These are phyloP conservation scores for Miichthys miiuy DNA, from an alignment of 2,797 vertebrate species.

Conservation along the genomic window DNA sequence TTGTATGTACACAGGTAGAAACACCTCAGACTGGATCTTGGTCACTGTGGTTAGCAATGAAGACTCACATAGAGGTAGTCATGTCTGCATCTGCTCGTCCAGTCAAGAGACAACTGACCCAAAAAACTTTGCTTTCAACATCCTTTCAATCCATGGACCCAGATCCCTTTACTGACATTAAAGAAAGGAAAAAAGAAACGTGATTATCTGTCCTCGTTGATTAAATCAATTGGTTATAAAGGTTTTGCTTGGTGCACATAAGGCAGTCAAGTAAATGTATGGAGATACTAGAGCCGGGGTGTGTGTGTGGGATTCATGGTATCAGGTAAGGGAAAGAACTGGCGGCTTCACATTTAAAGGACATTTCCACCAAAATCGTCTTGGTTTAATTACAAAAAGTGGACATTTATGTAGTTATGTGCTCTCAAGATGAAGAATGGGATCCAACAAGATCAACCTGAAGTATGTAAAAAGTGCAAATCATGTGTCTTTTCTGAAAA, in stretches of 20 bases:
- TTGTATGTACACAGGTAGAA: slow-evolving; percentile 57
- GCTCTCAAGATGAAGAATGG: slow-evolving; percentile 3
- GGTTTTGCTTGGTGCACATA: slow-evolving; percentile 69
- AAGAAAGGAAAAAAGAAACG: slow-evolving; percentile 20
- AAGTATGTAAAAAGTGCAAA: background rate
- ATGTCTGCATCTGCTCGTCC: slow-evolving; percentile 66
- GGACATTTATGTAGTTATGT: slow-evolving; percentile 15
- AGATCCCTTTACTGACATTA: slow-evolving; percentile 49
- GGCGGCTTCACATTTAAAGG: slow-evolving; percentile 51
- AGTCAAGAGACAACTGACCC: slow-evolving; percentile 55
- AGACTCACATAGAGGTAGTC: slow-evolving; percentile 77
- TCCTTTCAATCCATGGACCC: slow-evolving; percentile 42
- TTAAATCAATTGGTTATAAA: slow-evolving; percentile 53
- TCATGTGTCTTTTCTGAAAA: background rate
- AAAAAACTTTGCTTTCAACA: slow-evolving; percentile 31
- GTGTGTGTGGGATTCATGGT: slow-evolving; percentile 3
- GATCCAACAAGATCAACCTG: background rate
- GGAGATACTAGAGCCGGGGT: slow-evolving; percentile 27
- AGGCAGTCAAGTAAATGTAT: slow-evolving; percentile 69
- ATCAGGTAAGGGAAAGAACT: slow-evolving; percentile 27
- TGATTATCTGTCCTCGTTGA: slow-evolving; percentile 57
- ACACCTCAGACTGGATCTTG: slow-evolving; percentile 65
- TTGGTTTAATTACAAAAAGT: slow-evolving; percentile 5
- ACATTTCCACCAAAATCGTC: slow-evolving; percentile 56
- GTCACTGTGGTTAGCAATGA: slow-evolving; percentile 65